Percentiles rank a stretch among this genome's conserved stretches.
phyloP scores from a whole-genome alignment of 2,797 vertebrate species.

The Phoebastria nigripes region DNA sequence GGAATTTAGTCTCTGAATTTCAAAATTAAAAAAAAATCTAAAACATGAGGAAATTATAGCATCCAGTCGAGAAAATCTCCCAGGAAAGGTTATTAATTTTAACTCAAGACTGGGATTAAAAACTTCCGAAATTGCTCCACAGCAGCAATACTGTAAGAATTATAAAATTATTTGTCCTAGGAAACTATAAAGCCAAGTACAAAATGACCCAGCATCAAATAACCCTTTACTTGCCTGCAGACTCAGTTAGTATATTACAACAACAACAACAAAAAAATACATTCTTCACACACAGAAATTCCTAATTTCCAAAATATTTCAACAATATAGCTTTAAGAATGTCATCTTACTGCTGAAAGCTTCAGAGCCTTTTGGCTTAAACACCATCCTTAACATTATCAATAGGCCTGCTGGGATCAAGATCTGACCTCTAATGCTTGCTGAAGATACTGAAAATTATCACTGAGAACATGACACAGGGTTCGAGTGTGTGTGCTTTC shows the following conservation, averaged over 20 bases:
- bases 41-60: neutral
- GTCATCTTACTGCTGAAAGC: neutral
- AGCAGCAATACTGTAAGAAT: neutral
- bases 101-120: neutral
- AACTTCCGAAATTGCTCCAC: neutral
- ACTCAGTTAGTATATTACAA: neutral
- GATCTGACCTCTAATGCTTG: neutral
- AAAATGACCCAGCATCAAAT: neutral
- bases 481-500: neutral
- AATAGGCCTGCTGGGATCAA: neutral
- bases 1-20: neutral
- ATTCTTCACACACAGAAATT: neutral
- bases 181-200: neutral
- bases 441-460: neutral
- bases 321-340: neutral
- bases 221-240: neutral
- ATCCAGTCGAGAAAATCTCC: neutral
- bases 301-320: neutral
- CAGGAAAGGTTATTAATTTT: neutral
- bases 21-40: neutral
- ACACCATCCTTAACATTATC: neutral
- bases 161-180: neutral
- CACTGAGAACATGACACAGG: neutral
- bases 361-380: neutral
- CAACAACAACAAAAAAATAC: neutral